These are phyloP conservation scores for Ochotona princeps DNA, from an alignment of 2,113 vertebrate species.

Conservation along the genomic window DNA sequence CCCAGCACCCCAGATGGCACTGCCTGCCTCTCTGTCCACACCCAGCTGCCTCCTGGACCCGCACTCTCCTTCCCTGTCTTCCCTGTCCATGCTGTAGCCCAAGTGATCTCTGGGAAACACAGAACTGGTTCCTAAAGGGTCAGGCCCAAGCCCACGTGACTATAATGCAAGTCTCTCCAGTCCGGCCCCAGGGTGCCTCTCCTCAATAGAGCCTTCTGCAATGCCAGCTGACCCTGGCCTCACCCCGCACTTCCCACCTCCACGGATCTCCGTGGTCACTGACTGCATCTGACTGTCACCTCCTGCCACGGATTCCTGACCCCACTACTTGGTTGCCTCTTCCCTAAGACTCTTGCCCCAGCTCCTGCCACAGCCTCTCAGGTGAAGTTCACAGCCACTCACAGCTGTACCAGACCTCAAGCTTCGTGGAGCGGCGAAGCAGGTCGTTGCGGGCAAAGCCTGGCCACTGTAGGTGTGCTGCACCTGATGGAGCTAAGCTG, in stretches of 20 bases:
- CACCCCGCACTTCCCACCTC: not conserved
- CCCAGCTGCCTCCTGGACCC: fast-evolving
- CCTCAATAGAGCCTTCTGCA: too few relatives aligned
- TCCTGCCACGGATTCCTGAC: not conserved
- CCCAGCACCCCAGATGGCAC: not conserved
- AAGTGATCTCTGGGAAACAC: not conserved
- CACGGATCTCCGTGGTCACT: not conserved
- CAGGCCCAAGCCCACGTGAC: not conserved
- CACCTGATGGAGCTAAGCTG: fast-evolving
- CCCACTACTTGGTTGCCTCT: not conserved
- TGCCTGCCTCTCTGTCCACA: fast-evolving
- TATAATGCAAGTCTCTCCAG: not conserved
- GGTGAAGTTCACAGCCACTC: too few relatives aligned
- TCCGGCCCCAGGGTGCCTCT: not conserved
- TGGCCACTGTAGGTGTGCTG: fast-evolving
- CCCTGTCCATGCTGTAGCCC: too few relatives aligned
- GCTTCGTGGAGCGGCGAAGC: fast-evolving
- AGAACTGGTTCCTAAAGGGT: not conserved
- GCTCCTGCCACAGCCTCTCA: fast-evolving
- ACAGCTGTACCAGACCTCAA: too few relatives aligned
- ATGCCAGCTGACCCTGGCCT: not conserved
- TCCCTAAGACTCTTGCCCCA: fast-evolving
- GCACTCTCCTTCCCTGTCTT: not conserved
- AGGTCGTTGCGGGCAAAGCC: fast-evolving
- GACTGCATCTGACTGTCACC: not conserved